Base-by-base conservation (phyloP, 1,140 invertebrate species). In the Ceratina japonica region DNA sequence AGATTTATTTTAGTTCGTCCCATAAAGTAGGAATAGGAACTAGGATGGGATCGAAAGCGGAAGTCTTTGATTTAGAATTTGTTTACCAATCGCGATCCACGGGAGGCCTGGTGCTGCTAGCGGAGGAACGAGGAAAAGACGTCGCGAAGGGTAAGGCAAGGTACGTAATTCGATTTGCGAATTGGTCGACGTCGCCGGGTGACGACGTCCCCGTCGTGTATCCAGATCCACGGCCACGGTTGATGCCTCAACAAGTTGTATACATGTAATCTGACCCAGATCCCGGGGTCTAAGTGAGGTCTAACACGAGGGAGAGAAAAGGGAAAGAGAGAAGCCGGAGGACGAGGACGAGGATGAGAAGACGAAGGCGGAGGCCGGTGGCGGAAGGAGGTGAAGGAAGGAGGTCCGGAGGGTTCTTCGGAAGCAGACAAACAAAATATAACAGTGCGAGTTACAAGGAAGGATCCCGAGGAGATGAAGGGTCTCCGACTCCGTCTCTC, bases 241-340 rank as follows among this genome's bases (percentile, higher is more conserved):
- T 79, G 79, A 84, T 86, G 79, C 81, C 85, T 86, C 86, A 86
- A 88, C 88, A 90, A 90, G 86, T 90, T 89, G 86, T 89, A 89
- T 89, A 87, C 88, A 87, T 83, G 88, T 90, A 89, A 90, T 90
- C 84, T 90, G 88, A 90, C 89, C 88, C 88, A 90, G 85, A 89
- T 90, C 81, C 86, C 72, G 63, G 82, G 87, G 85, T 88, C 75
- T 88, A 89, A 87, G 88, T 87, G 86, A 85, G 88, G 84, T 89
- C 82, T 87, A 86, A 84, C 79, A 84, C 76, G 79, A 82, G 75
- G 80, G 77, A 80, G 74, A 79, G 77, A 81, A 79, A 79, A 75
- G 77, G 77, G 64, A 63, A 79, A 79, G 54, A 79, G 76, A 75
- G 71, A 64, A 44, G 37, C 37, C 37, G 37, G 77, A 65, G 68